phyloP scores from a whole-genome alignment of 2,113 vertebrate species.

The Arothron firmamentum region DNA sequence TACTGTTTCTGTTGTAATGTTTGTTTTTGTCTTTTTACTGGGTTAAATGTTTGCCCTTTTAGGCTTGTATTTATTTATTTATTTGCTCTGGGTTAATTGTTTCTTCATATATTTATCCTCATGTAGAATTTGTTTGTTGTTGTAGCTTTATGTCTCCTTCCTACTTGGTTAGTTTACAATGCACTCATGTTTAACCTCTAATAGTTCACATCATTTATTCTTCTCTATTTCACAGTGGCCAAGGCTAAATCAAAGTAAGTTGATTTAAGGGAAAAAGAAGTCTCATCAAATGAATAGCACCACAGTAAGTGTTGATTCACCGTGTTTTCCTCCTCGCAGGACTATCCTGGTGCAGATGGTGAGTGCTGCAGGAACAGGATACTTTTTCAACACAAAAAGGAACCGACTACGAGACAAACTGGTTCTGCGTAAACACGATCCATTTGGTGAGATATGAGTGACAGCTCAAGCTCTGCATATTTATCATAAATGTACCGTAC shows the following conservation, averaged over 20 bases:
- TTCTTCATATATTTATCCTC: no score
- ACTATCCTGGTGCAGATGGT: constrained; percentile 89
- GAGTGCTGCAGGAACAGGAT: constrained; percentile 89
- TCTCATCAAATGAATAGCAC: not conserved
- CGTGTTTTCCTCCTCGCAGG: constrained; percentile 50
- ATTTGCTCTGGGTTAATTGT: not conserved
- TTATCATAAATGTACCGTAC: not conserved
- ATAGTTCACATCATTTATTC: not conserved
- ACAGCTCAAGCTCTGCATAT: not conserved
- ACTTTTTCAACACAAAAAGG: constrained; percentile 84
- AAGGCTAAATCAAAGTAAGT: constrained; percentile 82
- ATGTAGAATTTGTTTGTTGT: no score
- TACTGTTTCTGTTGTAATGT: no score
- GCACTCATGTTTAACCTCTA: not conserved
- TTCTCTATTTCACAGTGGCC: constrained; percentile 65
- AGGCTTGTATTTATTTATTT: not conserved
- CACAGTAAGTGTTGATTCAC: not conserved
- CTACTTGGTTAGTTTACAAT: no score
- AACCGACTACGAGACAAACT: constrained; percentile 85
- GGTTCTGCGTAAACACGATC: constrained; percentile 86
- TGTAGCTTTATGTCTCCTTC: no score
- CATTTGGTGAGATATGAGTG: constrained; percentile 78
- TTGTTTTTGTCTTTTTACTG: no score
- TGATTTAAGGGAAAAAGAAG: not conserved
- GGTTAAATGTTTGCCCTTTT: no score